phyloP scores from a whole-genome alignment of 2,113 vertebrate species.

The Clarias gariepinus region DNA sequence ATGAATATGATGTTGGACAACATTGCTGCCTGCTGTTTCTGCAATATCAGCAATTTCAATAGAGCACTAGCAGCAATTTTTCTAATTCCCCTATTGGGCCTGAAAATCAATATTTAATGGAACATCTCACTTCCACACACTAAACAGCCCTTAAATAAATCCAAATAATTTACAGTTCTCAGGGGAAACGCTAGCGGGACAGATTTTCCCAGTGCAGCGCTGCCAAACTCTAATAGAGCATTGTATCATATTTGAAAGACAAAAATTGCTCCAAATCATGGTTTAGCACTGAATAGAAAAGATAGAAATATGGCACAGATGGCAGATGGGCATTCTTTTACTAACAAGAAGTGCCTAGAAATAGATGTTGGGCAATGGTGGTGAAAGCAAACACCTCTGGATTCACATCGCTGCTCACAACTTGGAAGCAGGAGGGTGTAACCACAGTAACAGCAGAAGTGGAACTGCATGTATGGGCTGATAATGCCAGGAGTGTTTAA shows the following conservation, averaged over 20 bases:
- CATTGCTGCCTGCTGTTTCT: constrained; percentile 4
- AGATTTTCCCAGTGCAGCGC: neutral
- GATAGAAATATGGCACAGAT: neutral
- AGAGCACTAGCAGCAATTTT: constrained; percentile 9
- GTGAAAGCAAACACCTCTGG: constrained; percentile 42
- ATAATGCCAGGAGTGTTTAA: constrained; percentile 57
- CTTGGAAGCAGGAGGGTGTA: constrained; percentile 44
- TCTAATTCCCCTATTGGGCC: constrained; percentile 4
- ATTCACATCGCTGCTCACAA: constrained; percentile 49
- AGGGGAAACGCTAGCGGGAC: neutral
- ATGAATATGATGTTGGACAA: constrained; percentile 24
- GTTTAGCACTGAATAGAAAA: neutral
- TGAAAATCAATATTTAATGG: constrained; percentile 33
- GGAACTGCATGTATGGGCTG: constrained; percentile 54
- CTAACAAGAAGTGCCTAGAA: constrained; percentile 7
- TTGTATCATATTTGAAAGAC: neutral
- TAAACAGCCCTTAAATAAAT: constrained; percentile 30
- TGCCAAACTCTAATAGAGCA: neutral
- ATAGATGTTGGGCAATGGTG: neutral
- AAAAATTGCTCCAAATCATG: neutral
- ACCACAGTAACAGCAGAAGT: constrained; percentile 2
- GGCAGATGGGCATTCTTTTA: neutral
- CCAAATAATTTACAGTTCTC: constrained; percentile 8
- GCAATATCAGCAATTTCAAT: constrained; percentile 19
- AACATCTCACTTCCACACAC: constrained; percentile 20